phyloP scores from a whole-genome alignment of 2,888 invertebrate genomes.

The Drepana falcataria region DNA sequence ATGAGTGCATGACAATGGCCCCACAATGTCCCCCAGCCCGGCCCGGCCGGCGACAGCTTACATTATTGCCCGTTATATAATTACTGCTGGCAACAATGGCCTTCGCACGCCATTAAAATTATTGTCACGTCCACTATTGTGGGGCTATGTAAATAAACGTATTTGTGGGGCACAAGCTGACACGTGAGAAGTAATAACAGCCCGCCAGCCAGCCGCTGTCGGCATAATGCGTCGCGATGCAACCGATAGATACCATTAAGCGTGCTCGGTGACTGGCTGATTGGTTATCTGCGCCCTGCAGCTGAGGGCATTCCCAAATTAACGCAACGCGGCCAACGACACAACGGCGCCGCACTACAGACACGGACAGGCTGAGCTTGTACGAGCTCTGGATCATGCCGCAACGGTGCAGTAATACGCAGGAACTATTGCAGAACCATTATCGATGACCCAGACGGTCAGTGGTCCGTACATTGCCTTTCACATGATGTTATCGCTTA shows the following conservation, averaged over 20 bases:
- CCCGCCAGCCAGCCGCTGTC: not conserved
- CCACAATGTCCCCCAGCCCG: conserved; percentile 6
- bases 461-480: too few relatives aligned
- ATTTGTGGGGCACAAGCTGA: conserved; percentile 28
- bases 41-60: conserved; percentile 11
- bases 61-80: conserved; percentile 20
- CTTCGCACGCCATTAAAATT: conserved; percentile 21
- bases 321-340: too few relatives aligned
- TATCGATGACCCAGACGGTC: too few relatives aligned
- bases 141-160: conserved; percentile 43
- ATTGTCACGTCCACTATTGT: conserved; percentile 32
- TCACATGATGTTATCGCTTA: too few relatives aligned
- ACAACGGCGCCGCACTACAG: too few relatives aligned
- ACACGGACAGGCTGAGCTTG: too few relatives aligned
- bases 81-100: conserved; percentile 22
- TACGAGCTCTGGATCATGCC: too few relatives aligned
- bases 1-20: not conserved
- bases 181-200: conserved; percentile 21
- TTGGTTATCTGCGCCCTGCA: not conserved
- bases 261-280: not conserved
- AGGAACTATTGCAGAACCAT: too few relatives aligned
- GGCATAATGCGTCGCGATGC: not conserved
- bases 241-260: not conserved
- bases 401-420: too few relatives aligned
- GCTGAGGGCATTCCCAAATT: too few relatives aligned